phyloP scores from a whole-genome alignment of 2,113 vertebrate genomes.

The Anoplopoma fimbria region DNA sequence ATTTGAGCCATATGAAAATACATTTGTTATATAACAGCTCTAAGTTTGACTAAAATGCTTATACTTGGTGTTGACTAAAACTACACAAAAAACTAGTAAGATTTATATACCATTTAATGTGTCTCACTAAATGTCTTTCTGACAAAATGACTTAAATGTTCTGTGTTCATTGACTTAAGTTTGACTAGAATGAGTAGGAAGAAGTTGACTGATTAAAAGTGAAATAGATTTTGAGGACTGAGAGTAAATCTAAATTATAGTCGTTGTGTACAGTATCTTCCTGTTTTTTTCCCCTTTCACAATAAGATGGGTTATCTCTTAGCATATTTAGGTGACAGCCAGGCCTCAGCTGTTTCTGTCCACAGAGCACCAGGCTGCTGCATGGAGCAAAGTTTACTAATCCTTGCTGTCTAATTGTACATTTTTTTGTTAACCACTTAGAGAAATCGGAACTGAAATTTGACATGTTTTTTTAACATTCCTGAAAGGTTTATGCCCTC shows the following conservation, averaged over 20 bases:
- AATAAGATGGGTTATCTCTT: not conserved
- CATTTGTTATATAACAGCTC: not conserved
- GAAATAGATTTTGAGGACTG: not conserved
- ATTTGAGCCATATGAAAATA: not conserved
- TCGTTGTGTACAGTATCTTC: not conserved
- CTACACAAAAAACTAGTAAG: not conserved
- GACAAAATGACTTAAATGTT: no score
- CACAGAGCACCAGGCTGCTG: not conserved
- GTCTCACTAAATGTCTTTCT: no score
- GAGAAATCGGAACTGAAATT: not conserved
- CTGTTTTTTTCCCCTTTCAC: not conserved
- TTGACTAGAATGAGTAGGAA: no score
- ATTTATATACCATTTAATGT: no score
- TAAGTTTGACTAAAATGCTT: not conserved
- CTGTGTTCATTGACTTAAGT: no score
- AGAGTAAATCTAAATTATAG: not conserved
- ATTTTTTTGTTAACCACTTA: no score
- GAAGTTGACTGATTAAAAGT: not conserved
- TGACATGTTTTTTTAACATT: slow-evolving; percentile 10
- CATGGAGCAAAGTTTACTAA: not conserved
- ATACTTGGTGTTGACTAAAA: not conserved
- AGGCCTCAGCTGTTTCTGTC: slow-evolving; percentile 1
- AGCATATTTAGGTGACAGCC: slow-evolving; percentile 1
- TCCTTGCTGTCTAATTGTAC: not conserved
- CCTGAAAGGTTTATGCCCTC: not conserved